Evolutionary conservation across 2,797 vertebrate species (phyloP), one percentile per base, ranked within the genome.

Genomic region (Spinus pinus): DNA sequence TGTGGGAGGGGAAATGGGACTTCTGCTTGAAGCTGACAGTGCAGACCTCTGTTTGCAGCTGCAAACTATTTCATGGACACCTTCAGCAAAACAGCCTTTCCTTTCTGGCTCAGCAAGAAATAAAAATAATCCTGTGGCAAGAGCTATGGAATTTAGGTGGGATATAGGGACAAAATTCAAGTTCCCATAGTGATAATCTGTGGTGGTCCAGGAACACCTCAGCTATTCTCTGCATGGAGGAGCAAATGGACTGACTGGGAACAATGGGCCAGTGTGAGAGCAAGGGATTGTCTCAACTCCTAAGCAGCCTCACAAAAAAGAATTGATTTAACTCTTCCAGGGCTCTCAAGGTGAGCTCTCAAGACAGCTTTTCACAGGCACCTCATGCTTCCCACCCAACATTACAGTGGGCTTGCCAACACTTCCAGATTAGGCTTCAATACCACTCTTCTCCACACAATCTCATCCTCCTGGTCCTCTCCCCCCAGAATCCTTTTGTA

Each of bases 61-160:
- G 95, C 93, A 93, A 94, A 88, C 81, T 86, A 90, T 95, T 97
- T 95, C 71, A 80, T 42, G 15, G 88, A 95, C 91, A 96, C 74
- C 49, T 78, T 83, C 77, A 86, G 66, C 62, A 86, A 83, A 91
- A 88, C 4, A 94, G 12, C 31, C 58, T 95, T 96, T 95, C 71
- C 46, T 88, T 85, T 89, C 81, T 91, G 78, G 58, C 66, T 95
- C 88, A 88, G 74, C 72, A 94, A 95, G 88, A 96, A 93, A 95
- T 85, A 81, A 91, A 93, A 90, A 83, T 49, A 94, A 92, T 28
- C 62, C 54, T 61, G 39, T 66, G 50, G 87, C 87, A 92, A 86
- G 35, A 91, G n/a, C 61, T 35, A 13, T 37, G 69, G 65, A 78
- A 89, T 87, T 89, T 80, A 51, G 77, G 53, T 25, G 49, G 51